Percentiles rank a stretch among this genome's conserved stretches.
Evolutionary conservation across 2,797 vertebrate genomes (phyloP).

Genomic region (Onychomys leucogaster): DNA sequence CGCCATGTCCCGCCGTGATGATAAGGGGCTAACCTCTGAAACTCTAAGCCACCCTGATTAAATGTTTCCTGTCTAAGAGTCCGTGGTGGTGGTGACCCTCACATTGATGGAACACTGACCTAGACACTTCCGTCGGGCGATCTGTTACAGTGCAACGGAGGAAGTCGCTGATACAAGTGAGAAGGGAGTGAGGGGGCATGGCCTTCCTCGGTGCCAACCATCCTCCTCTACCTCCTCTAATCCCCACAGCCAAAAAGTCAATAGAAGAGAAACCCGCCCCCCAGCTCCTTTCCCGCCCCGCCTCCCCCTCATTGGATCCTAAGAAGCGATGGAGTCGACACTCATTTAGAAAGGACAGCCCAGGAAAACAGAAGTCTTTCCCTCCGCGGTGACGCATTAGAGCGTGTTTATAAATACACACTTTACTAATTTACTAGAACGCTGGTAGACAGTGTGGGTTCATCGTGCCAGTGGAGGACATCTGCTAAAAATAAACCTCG

Average conservation of each 20-base stretch:
- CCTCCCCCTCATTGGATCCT: neutral
- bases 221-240: neutral
- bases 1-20: neutral
- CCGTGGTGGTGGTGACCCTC: neutral
- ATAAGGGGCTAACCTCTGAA: neutral
- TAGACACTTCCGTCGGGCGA: neutral
- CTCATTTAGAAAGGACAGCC: neutral
- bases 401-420: conserved; percentile 12
- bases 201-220: neutral
- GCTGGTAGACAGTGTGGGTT: neutral
- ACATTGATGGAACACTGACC: neutral
- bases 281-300: neutral
- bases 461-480: neutral
- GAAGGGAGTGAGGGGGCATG: neutral
- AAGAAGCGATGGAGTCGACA: neutral
- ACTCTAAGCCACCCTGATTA: neutral
- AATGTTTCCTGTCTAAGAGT: neutral
- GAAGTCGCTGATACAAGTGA: neutral
- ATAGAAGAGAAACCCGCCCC: neutral
- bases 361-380: neutral
- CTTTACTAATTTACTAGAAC: conserved; percentile 28
- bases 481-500: conserved; percentile 43
- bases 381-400: neutral
- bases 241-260: neutral
- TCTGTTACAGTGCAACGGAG: neutral